Evolutionary conservation across 2,113 vertebrate species (phyloP).

Genomic region (Vulpes lagopus): DNA sequence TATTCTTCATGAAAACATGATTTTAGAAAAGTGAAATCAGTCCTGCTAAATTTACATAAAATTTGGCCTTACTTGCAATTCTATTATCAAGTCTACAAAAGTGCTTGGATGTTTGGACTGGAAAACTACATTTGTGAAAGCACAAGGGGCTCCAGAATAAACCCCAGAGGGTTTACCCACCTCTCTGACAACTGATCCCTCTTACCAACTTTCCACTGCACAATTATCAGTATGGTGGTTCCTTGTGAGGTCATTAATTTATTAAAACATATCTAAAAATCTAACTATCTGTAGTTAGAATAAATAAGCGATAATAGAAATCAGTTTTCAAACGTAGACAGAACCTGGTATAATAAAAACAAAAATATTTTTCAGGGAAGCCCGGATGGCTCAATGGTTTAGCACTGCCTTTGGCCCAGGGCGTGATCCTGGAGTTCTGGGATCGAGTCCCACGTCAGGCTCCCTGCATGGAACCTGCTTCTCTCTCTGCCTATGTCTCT

Average conservation of each 20-base stretch:
- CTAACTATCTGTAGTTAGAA: not conserved
- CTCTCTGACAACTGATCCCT: not conserved
- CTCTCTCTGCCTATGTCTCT: no score
- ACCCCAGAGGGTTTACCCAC: not conserved
- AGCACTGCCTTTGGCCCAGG: no score
- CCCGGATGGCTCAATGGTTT: no score
- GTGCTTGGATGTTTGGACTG: not conserved
- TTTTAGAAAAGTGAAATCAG: not conserved
- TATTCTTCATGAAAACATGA: slow-evolving; percentile 22
- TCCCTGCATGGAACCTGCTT: no score
- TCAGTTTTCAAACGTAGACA: slow-evolving; percentile 8
- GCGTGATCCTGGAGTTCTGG: no score
- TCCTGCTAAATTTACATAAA: not conserved
- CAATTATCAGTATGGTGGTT: not conserved
- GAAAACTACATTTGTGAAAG: not conserved
- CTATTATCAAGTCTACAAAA: not conserved
- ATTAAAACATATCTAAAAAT: slow-evolving; percentile 16
- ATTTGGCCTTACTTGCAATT: slow-evolving; percentile 33
- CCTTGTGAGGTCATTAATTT: not conserved
- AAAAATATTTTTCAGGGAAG: not conserved
- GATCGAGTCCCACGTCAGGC: no score
- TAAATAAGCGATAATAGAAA: not conserved
- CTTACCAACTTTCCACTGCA: not conserved
- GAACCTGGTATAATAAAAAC: not conserved
- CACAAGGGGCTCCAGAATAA: no score